Evolutionary conservation across 2,888 invertebrate species (phyloP).

Genomic region (Halocaridina rubra): DNA sequence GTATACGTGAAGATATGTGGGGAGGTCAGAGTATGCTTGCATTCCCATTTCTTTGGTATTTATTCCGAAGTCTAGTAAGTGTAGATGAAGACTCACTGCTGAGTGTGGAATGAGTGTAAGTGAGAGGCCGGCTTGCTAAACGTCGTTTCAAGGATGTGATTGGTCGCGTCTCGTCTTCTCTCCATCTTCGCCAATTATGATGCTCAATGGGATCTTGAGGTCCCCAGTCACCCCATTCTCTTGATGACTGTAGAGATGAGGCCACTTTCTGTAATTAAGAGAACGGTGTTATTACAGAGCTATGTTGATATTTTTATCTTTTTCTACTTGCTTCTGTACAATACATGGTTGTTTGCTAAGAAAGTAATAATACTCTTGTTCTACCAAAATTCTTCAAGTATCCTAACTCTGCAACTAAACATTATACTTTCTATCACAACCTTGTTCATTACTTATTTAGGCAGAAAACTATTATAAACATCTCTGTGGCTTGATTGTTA

Average conservation of each 20-base stretch:
- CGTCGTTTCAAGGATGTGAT: conserved; percentile 58
- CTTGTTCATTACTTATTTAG: too few relatives aligned
- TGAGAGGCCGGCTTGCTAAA: conserved; percentile 55
- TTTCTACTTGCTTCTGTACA: too few relatives aligned
- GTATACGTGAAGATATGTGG: too few relatives aligned
- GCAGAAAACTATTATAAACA: too few relatives aligned
- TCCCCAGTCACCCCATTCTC: conserved; percentile 63
- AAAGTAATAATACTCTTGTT: too few relatives aligned
- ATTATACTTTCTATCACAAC: too few relatives aligned
- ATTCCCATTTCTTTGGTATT: conserved; percentile 56
- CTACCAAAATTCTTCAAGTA: too few relatives aligned
- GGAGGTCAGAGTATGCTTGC: conserved; percentile 44
- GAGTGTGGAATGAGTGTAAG: conserved; percentile 62
- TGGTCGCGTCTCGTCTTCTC: conserved; percentile 59
- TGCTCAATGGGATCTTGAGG: conserved; percentile 63
- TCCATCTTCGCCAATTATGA: conserved; percentile 61
- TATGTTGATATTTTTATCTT: too few relatives aligned
- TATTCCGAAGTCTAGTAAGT: conserved; percentile 50
- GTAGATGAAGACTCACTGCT: conserved; percentile 59
- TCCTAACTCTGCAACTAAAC: too few relatives aligned
- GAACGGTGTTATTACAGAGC: too few relatives aligned
- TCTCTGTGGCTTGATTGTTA: too few relatives aligned
- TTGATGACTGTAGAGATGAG: conserved; percentile 60
- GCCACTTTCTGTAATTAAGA: conserved; percentile 56
- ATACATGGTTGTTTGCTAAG: too few relatives aligned